Evolutionary conservation across 2,797 vertebrate species (phyloP), one percentile per base, ranked within the genome.

Genomic region (Coregonus suidteri): DNA sequence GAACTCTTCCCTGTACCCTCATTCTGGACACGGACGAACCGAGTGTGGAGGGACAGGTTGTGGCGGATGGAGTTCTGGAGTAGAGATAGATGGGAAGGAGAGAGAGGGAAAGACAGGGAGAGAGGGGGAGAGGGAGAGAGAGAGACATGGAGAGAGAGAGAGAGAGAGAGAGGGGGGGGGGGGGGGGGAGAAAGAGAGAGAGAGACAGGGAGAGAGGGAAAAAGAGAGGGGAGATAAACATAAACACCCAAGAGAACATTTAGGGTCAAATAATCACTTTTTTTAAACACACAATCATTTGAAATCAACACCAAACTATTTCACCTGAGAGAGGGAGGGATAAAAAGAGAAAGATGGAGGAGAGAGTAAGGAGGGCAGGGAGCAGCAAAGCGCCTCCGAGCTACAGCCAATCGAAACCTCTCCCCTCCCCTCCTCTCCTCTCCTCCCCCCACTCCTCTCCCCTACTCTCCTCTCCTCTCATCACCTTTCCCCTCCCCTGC

Each of bases 1-100:
- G 97, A 99, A 87, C 98, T 99, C 91, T 99, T 99, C 78, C 98
- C 98, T 0, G 98, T 98, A 67, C 97, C 98, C 90, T 99, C 98
- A 1, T 99, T 99, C 88, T 99, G 97, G 82, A 99, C 97, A 59
- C 97, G 94, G 89, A 98, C 96, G 76, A 99, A 99, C 75, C 97
- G 95, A 75, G 96, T 99, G 89, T 99, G 98, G 79, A 99, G 93
- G 0, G 98, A 99, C 88, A 99, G 93, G 91, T 99, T 99, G 93
- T 99, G 98, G 73, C 98, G 95, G 89, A 99, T 99, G 0, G 98
- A 99, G 88, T 99, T 99, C 98, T 99, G 95, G 20, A 85, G 80
- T 67, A 0, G 30, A 88, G 74, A 88, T 47, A 47, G 41, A 47
- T 47, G 41, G 15, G 47, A 73, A 47, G 54, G 71, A 54, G 15